These are phyloP conservation scores for Horisme vitalbata DNA, from an alignment of 2,888 invertebrate species.

Conservation along the genomic window DNA sequence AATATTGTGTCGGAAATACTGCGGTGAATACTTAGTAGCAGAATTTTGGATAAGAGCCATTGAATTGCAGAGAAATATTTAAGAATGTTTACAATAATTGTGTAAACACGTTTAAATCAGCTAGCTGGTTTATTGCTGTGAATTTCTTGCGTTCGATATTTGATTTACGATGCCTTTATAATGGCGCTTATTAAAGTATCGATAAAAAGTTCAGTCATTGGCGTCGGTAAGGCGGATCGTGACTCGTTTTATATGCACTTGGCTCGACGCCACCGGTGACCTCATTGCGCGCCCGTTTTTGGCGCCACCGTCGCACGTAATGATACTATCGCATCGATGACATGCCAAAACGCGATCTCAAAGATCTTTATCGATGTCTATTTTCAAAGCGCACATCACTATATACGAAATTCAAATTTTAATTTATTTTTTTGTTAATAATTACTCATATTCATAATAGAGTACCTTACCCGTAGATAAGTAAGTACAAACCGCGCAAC, in stretches of 20 bases:
- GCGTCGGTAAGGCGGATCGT: slow-evolving; percentile 47
- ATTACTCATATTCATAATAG: too few species aligned
- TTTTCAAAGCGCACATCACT: slow-evolving; percentile 51
- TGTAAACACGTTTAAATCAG: slow-evolving; percentile 41
- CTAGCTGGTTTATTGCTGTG: slow-evolving; percentile 14
- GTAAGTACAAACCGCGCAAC: too few species aligned
- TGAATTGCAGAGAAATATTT: slow-evolving; percentile 45
- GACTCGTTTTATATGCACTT: slow-evolving; percentile 68
- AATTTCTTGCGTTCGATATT: slow-evolving; percentile 32
- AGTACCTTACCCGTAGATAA: too few species aligned
- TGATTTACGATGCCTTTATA: slow-evolving; percentile 38
- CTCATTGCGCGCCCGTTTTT: slow-evolving; percentile 72
- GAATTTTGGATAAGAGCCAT: slow-evolving; percentile 53
- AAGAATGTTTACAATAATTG: slow-evolving; percentile 48
- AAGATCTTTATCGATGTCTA: slow-evolving; percentile 58
- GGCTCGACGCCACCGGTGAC: slow-evolving; percentile 73
- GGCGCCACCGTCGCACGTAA: slow-evolving; percentile 68
- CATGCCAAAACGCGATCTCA: slow-evolving; percentile 61
- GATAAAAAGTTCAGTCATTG: slow-evolving; percentile 52
- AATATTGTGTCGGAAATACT: slow-evolving; percentile 42
- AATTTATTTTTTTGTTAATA: too few species aligned
- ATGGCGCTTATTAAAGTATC: slow-evolving; percentile 40
- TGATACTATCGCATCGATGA: slow-evolving; percentile 69
- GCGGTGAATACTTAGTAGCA: slow-evolving; percentile 43
- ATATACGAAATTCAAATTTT: slow-evolving; percentile 23